Conservation (phyloP, 2,797 vertebrate species). For the Sebastes iracundus region DNA sequence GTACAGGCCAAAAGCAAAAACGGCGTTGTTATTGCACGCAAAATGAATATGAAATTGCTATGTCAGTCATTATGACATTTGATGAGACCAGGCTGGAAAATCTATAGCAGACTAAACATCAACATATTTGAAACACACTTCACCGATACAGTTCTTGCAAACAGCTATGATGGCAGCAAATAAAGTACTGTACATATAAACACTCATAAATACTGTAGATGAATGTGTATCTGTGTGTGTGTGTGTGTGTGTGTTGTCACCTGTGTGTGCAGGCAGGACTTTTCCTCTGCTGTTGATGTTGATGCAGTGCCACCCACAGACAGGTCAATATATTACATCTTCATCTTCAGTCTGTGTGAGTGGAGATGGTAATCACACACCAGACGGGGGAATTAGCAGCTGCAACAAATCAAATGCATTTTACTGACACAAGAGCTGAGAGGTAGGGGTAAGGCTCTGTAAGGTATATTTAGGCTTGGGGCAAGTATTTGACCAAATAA, state of each 20-base stretch:
- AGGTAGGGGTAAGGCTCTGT: background rate
- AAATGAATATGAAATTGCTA: background rate
- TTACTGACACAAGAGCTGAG: background rate
- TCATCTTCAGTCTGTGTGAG: slow-evolving; percentile 6
- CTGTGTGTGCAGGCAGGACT: background rate
- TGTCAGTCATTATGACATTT: background rate
- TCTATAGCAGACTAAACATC: slow-evolving; percentile 23
- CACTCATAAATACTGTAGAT: background rate
- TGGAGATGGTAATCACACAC: slow-evolving; percentile 13
- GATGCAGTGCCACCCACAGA: slow-evolving; percentile 67
- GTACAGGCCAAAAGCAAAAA: background rate
- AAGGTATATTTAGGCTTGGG: background rate
- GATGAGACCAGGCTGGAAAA: background rate
- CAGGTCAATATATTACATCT: slow-evolving; percentile 49
- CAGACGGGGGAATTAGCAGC: slow-evolving; percentile 15
- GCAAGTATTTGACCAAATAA: background rate
- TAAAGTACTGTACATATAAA: background rate
- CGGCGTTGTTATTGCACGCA: background rate
- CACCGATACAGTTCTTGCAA: slow-evolving; percentile 4
- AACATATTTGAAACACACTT: slow-evolving; percentile 7
- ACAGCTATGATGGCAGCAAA: background rate
- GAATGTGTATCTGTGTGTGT: background rate
- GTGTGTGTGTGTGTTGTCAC: background rate
- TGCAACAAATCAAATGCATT: background rate
- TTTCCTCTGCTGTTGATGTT: slow-evolving; percentile 31